Conservation (phyloP, 1,140 invertebrate genomes). For the Planococcus citri region DNA sequence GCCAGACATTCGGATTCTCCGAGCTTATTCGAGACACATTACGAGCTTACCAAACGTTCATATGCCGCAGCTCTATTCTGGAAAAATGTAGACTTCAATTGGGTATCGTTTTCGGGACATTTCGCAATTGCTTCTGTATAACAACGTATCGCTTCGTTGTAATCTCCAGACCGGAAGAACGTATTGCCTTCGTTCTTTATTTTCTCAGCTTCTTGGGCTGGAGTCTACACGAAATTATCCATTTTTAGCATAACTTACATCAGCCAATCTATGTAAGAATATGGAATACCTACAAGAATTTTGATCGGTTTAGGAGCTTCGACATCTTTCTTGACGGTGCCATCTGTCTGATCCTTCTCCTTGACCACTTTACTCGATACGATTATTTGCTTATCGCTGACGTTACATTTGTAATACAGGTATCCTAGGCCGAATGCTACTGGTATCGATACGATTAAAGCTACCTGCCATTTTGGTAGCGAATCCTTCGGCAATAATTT, state of each 20-base stretch:
- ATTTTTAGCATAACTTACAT: neutral
- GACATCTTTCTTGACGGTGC: neutral
- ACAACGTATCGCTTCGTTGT: conserved; percentile 69
- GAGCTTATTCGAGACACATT: neutral
- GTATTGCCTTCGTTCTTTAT: conserved; percentile 79
- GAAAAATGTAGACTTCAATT: conserved; percentile 78
- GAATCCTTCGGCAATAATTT: neutral
- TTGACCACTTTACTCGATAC: neutral
- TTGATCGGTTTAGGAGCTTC: neutral
- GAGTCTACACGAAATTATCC: neutral
- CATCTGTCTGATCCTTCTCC: neutral
- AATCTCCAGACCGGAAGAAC: conserved; percentile 72
- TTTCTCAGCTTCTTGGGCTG: neutral
- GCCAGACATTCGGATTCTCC: neutral
- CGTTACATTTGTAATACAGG: conserved; percentile 17
- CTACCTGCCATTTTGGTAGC: conserved; percentile 18
- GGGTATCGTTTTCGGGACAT: conserved; percentile 58
- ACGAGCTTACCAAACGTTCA: conserved; percentile 61
- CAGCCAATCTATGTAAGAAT: too few relatives aligned
- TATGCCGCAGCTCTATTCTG: conserved; percentile 92
- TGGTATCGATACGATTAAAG: conserved; percentile 6
- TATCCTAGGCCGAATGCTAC: conserved; percentile 16
- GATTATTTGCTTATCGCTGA: neutral
- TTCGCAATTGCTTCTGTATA: conserved; percentile 81
- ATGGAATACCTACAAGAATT: neutral